Conservation (phyloP, 2,113 vertebrate species). For the Ictalurus punctatus region DNA sequence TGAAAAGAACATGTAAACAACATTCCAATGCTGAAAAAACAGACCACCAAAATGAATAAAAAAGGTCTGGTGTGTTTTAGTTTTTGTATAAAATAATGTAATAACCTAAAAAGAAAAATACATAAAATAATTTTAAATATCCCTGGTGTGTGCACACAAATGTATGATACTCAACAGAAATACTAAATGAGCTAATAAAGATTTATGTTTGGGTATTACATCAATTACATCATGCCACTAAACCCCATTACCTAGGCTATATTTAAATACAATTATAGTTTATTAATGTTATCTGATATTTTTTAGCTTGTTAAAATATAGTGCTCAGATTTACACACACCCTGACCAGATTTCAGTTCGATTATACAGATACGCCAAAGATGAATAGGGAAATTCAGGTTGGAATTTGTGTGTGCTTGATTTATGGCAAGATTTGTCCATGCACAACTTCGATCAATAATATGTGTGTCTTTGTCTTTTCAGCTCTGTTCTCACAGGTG, state of each 20-base stretch:
- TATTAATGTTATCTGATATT: background rate
- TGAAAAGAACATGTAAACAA: background rate
- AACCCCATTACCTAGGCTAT: background rate
- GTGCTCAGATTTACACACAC: background rate
- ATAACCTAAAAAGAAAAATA: background rate
- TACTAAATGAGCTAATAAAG: background rate
- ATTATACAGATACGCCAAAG: background rate
- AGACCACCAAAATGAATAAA: background rate
- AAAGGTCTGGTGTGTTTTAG: background rate
- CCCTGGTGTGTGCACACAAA: background rate
- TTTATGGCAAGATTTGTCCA: too few species aligned
- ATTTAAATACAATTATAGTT: background rate
- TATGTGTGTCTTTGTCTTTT: constrained; percentile 42
- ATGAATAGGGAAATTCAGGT: background rate
- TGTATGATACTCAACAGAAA: background rate
- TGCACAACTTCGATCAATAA: background rate
- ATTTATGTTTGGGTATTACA: background rate
- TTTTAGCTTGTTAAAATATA: background rate
- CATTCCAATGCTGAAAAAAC: background rate
- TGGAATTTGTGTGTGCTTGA: background rate
- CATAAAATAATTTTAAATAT: background rate
- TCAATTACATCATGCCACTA: background rate
- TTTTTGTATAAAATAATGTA: background rate
- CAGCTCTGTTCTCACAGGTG: constrained; percentile 88
- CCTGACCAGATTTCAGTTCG: background rate